Conservation (phyloP, 2,888 invertebrate genomes). For the Megalurothrips usitatus region DNA sequence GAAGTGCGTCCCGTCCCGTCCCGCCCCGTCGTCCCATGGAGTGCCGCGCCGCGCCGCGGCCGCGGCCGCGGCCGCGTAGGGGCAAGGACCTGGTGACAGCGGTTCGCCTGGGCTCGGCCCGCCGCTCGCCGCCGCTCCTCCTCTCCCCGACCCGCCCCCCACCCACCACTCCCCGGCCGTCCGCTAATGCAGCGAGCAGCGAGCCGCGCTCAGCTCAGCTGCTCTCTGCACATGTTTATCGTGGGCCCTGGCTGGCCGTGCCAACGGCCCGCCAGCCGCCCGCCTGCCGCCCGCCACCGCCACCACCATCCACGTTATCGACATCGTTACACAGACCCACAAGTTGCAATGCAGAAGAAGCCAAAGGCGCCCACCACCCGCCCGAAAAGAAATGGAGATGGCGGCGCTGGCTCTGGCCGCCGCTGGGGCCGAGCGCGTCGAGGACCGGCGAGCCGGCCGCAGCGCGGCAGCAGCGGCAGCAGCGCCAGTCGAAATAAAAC, state of each 20-base stretch:
- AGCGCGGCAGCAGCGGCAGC: too few relatives aligned
- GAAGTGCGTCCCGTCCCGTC: neutral
- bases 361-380: too few relatives aligned
- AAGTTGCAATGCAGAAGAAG: too few relatives aligned
- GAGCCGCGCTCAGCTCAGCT: neutral
- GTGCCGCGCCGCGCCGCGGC: neutral
- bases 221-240: neutral
- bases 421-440: too few relatives aligned
- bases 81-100: conserved; percentile 23
- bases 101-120: neutral
- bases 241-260: neutral
- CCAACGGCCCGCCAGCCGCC: neutral
- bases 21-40: neutral
- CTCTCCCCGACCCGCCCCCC: neutral
- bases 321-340: too few relatives aligned
- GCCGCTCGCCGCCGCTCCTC: neutral
- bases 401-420: too few relatives aligned
- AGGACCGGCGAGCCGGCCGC: too few relatives aligned
- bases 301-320: too few relatives aligned
- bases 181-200: neutral
- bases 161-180: neutral
- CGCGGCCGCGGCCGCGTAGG: neutral
- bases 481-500: too few relatives aligned
- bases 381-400: too few relatives aligned
- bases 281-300: neutral